Conservation (phyloP, 2,888 invertebrate species). For the Eupithecia inturbata region DNA sequence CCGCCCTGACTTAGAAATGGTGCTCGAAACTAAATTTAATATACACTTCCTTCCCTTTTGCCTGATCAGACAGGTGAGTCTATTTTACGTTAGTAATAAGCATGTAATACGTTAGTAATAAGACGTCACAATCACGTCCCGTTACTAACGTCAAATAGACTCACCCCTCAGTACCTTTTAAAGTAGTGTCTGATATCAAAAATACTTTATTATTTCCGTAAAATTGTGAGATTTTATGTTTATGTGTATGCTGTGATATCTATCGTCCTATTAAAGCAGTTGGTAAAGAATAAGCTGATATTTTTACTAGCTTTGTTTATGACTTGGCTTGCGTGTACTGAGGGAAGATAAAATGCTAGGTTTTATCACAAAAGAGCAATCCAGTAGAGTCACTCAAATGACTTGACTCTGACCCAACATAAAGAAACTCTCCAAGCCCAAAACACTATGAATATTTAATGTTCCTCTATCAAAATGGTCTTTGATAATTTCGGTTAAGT, state of each 20-base stretch:
- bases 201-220: slow-evolving; percentile 64
- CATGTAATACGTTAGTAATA: no score
- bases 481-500: background rate
- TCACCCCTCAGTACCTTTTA: no score
- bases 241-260: slow-evolving; percentile 49
- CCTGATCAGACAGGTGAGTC: no score
- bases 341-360: slow-evolving; percentile 34
- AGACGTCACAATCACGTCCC: no score
- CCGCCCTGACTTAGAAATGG: no score
- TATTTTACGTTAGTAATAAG: no score
- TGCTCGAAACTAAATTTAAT: background rate
- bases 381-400: background rate
- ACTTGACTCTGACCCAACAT: background rate
- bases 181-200: slow-evolving; percentile 36
- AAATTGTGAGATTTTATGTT: slow-evolving; percentile 63
- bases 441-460: background rate
- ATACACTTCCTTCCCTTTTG: background rate
- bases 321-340: slow-evolving; percentile 37
- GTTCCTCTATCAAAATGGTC: background rate
- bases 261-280: slow-evolving; percentile 44
- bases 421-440: background rate
- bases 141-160: no score
- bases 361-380: slow-evolving; percentile 2
- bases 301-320: slow-evolving; percentile 45
- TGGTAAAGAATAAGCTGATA: slow-evolving; percentile 45